Base-by-base conservation (phyloP, 2,888 invertebrate genomes). In the Aproaerema taeniolella region DNA sequence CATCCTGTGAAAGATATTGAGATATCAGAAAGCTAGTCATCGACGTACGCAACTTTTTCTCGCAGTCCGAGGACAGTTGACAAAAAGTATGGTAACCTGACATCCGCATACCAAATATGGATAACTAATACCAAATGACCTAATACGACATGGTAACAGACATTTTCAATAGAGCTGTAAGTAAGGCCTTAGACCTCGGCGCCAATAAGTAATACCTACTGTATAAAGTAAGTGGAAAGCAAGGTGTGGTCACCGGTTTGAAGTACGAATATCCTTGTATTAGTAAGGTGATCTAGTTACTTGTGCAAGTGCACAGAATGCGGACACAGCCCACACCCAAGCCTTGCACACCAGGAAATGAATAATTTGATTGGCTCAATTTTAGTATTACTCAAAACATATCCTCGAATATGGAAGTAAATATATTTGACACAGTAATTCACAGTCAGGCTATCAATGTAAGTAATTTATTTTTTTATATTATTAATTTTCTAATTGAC, bases 201-300 rank as follows among this genome's bases (percentile, higher is more conserved):
- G 65, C 59, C 58, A 67, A 64, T 71, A 70, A 63, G 61, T 49
- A 47, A 52, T 55, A 53, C 53, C n/a, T n/a, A n/a, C n/a, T n/a
- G n/a, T n/a, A n/a, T n/a, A n/a, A n/a, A 60, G 72, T 67, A 79
- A 85, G 75, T 76, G 74, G 82, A 85, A 76, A 83, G 79, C 66
- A 55, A 77, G 85, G 85, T 77, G 83, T 76, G 81, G 77, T 61
- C 54, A 77, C 78, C 70, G 73, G 79, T 79, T 77, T 46, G 53
- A 49, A 56, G 61, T 61, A 52, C 43, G 70, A n/a, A n/a, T 83
- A 81, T 81, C 77, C 83, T 83, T 81, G 80, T 75, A 54, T 60
- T 64, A 55, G 60, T 62, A 74, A 86, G 83, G 83, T 82, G 74
- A 83, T 81, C 86, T 74, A 80, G 78, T 82, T 69, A 58, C 50